Conservation (phyloP, 2,888 invertebrate species). For the Bugula neritina region DNA sequence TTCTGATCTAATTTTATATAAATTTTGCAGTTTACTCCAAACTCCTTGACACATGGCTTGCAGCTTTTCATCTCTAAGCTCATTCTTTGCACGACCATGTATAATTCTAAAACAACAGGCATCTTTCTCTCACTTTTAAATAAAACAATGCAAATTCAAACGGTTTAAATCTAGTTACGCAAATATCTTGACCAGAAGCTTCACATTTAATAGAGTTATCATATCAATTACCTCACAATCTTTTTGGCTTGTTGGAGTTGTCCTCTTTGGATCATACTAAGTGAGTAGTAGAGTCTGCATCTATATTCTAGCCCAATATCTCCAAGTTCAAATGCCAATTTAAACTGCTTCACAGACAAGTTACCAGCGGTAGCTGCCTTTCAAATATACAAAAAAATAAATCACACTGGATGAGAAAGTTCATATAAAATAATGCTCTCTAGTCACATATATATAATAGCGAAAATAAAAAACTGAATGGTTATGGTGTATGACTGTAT, state of each 20-base stretch:
- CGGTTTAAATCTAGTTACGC: too few relatives aligned
- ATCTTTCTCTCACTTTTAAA: too few relatives aligned
- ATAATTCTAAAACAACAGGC: neutral
- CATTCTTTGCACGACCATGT: neutral
- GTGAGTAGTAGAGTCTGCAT: constrained; percentile 77
- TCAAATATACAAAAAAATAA: too few relatives aligned
- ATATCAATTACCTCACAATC: constrained; percentile 44
- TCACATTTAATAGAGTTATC: too few relatives aligned
- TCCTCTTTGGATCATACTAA: constrained; percentile 80
- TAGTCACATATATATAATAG: too few relatives aligned
- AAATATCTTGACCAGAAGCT: too few relatives aligned
- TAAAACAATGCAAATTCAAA: too few relatives aligned
- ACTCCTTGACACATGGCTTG: constrained; percentile 19
- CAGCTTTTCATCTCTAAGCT: neutral
- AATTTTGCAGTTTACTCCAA: constrained; percentile 5
- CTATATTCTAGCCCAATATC: constrained; percentile 75
- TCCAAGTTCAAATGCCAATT: constrained; percentile 71
- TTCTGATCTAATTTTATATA: neutral
- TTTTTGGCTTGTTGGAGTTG: constrained; percentile 53
- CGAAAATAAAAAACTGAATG: too few relatives aligned
- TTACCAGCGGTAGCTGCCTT: constrained; percentile 82
- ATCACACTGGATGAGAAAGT: too few relatives aligned
- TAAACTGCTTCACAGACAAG: constrained; percentile 77
- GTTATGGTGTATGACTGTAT: too few relatives aligned
- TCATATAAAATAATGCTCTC: too few relatives aligned